Evolutionary conservation across 1,140 invertebrate species (phyloP).

Genomic region (Cyrtorhinus lividipennis): DNA sequence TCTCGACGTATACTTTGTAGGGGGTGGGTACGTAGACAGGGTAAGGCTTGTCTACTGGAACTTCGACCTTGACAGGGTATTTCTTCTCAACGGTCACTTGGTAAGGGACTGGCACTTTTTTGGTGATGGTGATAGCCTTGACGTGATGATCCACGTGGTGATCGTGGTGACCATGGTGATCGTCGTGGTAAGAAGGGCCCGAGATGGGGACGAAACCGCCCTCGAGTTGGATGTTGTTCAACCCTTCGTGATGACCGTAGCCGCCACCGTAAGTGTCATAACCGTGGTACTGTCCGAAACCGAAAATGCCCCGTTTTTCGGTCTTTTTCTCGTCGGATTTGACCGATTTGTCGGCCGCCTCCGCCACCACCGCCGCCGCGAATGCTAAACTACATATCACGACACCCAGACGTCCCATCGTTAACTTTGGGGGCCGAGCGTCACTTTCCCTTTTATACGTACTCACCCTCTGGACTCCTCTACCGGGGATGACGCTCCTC

Average conservation of each 20-base stretch:
- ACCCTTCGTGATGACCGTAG: neutral
- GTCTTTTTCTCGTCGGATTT: slow-evolving; percentile 25
- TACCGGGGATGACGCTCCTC: neutral
- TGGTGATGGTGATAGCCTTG: slow-evolving; percentile 16
- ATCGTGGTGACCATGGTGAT: slow-evolving; percentile 10
- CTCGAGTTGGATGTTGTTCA: slow-evolving; percentile 4
- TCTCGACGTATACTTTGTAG: slow-evolving; percentile 61
- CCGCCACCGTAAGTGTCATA: neutral
- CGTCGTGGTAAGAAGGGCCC: neutral
- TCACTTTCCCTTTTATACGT: slow-evolving; percentile 13
- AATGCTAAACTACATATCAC: neutral
- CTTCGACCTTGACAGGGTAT: slow-evolving; percentile 25
- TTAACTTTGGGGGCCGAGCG: neutral
- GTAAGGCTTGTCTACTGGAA: slow-evolving; percentile 20
- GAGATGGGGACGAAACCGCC: slow-evolving; percentile 14
- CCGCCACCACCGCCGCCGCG: neutral
- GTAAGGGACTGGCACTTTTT: slow-evolving; percentile 29
- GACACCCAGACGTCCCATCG: neutral
- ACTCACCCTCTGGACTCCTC: neutral
- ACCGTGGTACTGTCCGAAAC: neutral
- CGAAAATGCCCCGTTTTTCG: slow-evolving; percentile 17
- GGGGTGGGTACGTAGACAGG: slow-evolving; percentile 30
- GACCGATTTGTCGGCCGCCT: slow-evolving; percentile 1
- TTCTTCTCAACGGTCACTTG: slow-evolving; percentile 27
- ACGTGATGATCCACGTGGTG: slow-evolving; percentile 11